phyloP scores from a whole-genome alignment of 2,888 invertebrate species.

The Stenchaetothrips biformis region DNA sequence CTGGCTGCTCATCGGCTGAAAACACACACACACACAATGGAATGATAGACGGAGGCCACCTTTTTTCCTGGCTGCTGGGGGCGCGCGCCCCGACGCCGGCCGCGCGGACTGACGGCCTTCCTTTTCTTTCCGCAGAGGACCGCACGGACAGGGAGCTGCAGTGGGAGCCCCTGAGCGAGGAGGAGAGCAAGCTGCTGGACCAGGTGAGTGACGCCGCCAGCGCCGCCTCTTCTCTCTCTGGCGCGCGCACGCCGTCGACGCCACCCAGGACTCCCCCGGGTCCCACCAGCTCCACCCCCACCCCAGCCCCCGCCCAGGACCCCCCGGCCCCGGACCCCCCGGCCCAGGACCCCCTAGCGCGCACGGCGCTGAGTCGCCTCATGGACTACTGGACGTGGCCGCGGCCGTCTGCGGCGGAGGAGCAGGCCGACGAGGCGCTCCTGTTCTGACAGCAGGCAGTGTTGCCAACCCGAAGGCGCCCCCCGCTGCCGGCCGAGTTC shows the following conservation, averaged over 20 bases:
- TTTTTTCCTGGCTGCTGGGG: no score
- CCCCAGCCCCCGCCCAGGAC: slow-evolving; percentile 30
- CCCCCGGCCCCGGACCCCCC: not conserved
- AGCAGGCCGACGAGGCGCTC: slow-evolving; percentile 2
- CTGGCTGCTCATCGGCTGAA: no score
- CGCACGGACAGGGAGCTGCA: slow-evolving; percentile 19
- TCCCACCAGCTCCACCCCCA: not conserved
- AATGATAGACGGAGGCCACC: no score
- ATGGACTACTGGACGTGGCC: slow-evolving; percentile 17
- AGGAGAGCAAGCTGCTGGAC: slow-evolving; percentile 16
- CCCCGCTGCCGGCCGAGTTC: not conserved
- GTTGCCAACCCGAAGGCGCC: slow-evolving; percentile 1
- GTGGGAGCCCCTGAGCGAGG: slow-evolving; percentile 10
- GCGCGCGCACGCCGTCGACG: not conserved
- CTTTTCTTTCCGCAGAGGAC: not conserved
- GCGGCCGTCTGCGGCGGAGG: not conserved
- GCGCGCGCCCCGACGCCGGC: no score
- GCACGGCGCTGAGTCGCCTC: not conserved
- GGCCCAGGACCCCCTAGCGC: not conserved
- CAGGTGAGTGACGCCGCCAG: slow-evolving; percentile 1
- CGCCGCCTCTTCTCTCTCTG: not conserved
- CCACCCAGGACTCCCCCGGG: not conserved
- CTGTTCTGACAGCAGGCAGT: slow-evolving; percentile 20
- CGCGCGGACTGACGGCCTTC: not conserved
- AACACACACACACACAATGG: no score